Evolutionary conservation across 2,888 invertebrate species (phyloP), one percentile per base, ranked within the genome.

Genomic region (Orthosia gothica): DNA sequence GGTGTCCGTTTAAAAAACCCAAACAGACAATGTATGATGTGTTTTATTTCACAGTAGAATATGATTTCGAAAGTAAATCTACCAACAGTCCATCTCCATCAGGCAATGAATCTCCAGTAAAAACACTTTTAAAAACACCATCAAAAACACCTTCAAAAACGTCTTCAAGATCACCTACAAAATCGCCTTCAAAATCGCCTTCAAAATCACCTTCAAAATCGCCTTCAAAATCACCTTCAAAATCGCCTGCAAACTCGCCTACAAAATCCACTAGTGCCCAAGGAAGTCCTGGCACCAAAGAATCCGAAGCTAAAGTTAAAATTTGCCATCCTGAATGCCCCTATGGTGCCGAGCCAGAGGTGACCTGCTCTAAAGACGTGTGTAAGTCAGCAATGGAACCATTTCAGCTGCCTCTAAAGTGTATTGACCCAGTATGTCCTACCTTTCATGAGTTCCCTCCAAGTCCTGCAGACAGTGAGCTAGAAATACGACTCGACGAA

Each of bases 391-490:
- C 45, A 1, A 15, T 20, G n/a, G 45, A 45, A 61, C 45, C 45
- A 61, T 61, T 61, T 61, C 3, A 61, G 45, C 5, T 3, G 20
- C 58, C 50, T 69, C 87, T 40, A 4, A 89, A 87, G 79, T 93
- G 93, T 75, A 74, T 80, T 52, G 81, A 81, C 45, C 90, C 91
- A 47, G 87, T 89, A 59, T 95, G 94, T 76, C 89, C 91, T 7
- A 82, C 79, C 20, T 78, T 82, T 70, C 54, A 76, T 4, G 73
- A 79, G 0, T 89, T 80, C 57, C 88, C 91, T 20, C 90, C 91
- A 2, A 96, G 96, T 74, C 96, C 95, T n/a, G 94, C 93, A 13
- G 96, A 96, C 79, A 96, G 96, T 76, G 81, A 95, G 49, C 82
- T 96, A 50, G 89, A 92, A 16, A 89, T 96, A 64, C 57, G 86